These are phyloP conservation scores for Chiroxiphia lanceolata DNA, from an alignment of 2,797 vertebrate species.

Conservation along the genomic window DNA sequence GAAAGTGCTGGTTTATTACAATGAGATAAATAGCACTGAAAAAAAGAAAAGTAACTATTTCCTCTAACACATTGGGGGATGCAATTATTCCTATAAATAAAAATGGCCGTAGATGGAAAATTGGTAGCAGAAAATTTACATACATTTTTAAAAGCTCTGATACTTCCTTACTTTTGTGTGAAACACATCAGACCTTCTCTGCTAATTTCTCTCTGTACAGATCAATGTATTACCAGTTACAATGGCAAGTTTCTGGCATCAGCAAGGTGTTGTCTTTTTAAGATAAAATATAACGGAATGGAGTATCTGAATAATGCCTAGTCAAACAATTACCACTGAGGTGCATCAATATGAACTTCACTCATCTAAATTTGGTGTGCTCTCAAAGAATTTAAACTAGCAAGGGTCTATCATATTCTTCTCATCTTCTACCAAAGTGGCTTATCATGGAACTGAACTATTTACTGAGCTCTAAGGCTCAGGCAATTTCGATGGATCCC, in stretches of 20 bases:
- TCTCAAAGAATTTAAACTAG: not conserved
- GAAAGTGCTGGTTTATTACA: not conserved
- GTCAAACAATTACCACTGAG: not conserved
- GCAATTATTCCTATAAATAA: not conserved
- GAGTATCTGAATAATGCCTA: not conserved
- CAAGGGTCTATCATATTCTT: not conserved
- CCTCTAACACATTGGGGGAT: not conserved
- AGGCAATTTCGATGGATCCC: not conserved
- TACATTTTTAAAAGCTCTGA: not conserved
- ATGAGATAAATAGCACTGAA: not conserved
- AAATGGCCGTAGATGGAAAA: not conserved
- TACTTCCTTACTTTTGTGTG: not conserved
- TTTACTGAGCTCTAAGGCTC: not conserved
- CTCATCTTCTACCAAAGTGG: not conserved
- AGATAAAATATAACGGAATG: not conserved
- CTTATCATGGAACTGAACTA: not conserved
- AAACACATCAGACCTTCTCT: not conserved
- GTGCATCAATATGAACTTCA: not conserved
- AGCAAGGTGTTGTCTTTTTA: not conserved
- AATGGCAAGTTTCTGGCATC: not conserved
- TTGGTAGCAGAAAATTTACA: not conserved
- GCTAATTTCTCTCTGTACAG: not conserved
- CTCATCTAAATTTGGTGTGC: not conserved
- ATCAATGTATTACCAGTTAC: not conserved
- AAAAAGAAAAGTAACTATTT: not conserved